Conservation (phyloP, 30 jellyfish, hydroid and myxozoan species). For the Cassiopea xamachana region DNA sequence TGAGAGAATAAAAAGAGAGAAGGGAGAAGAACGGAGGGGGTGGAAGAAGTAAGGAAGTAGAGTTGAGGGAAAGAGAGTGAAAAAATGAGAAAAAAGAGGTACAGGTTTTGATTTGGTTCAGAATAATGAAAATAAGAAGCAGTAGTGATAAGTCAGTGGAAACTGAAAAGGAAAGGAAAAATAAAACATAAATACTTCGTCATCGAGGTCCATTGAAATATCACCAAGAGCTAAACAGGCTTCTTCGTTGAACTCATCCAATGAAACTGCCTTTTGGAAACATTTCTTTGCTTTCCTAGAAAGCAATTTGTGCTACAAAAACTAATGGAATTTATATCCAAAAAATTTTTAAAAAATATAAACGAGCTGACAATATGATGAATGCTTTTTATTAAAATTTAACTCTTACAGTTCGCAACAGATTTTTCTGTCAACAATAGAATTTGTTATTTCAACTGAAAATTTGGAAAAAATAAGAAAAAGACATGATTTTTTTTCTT, state of each 20-base stretch:
- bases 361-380: background rate
- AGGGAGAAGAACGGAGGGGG: no score
- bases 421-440: background rate
- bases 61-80: no score
- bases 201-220: conserved; percentile 76
- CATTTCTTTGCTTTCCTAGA: conserved; percentile 90
- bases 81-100: background rate
- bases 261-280: conserved; percentile 79
- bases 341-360: background rate
- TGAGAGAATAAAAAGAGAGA: no score
- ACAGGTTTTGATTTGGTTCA: background rate
- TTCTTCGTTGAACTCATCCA: conserved; percentile 63
- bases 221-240: conserved; percentile 83
- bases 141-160: background rate
- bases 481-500: background rate
- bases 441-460: background rate
- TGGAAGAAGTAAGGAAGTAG: no score
- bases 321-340: background rate
- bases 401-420: no score
- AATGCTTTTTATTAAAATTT: no score
- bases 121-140: background rate
- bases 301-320: background rate
- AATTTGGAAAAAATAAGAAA: background rate
- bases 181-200: conserved; percentile 55
- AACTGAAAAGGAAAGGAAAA: no score